These are phyloP conservation scores for Sphaeramia orbicularis DNA, from an alignment of 2,797 vertebrate genomes.

Conservation along the genomic window DNA sequence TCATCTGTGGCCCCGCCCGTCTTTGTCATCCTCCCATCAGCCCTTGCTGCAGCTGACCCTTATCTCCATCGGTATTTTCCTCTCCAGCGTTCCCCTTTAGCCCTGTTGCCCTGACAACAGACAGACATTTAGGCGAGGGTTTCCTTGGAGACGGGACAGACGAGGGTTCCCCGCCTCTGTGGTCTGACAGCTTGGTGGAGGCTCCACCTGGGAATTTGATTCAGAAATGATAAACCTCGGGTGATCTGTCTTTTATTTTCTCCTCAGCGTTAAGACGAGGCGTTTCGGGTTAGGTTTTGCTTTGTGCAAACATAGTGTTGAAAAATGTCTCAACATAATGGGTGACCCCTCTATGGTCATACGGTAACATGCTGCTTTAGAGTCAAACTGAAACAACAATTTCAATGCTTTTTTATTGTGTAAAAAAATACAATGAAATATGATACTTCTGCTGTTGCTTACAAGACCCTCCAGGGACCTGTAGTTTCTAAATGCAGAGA, in stretches of 20 bases:
- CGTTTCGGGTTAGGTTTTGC: no score
- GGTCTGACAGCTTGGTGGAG: conserved; percentile 12
- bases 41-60: not conserved
- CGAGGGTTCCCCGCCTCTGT: conserved; percentile 31
- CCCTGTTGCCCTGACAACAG: conserved; percentile 73
- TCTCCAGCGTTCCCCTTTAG: conserved; percentile 28
- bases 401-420: no score
- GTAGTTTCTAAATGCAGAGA: no score
- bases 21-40: conserved; percentile 50
- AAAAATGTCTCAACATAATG: not conserved
- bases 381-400: no score
- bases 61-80: conserved; percentile 18
- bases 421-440: no score
- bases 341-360: no score
- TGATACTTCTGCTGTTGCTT: no score
- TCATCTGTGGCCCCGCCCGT: conserved; percentile 29
- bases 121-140: conserved; percentile 58
- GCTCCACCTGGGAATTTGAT: conserved; percentile 29
- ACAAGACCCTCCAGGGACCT: no score
- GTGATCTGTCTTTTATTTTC: not conserved
- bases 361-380: no score
- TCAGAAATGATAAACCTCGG: not conserved
- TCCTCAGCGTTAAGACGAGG: not conserved
- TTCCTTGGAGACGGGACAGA: conserved; percentile 61
- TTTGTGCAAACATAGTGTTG: not conserved